Conservation (phyloP, 2,888 invertebrate species). For the Pachycephus smyrnensis region DNA sequence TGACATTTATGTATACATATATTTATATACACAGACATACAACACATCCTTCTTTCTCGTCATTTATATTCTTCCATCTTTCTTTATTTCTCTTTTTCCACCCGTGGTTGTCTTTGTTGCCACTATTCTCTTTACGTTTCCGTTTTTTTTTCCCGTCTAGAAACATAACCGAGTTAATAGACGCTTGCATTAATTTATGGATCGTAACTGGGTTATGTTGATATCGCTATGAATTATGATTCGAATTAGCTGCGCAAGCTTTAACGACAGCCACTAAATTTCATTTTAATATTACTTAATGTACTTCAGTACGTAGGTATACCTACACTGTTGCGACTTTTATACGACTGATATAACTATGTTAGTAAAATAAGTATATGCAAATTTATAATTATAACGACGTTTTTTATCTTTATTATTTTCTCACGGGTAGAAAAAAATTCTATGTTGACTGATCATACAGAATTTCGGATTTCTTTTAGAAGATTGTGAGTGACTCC, state of each 20-base stretch:
- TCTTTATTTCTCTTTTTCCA: neutral
- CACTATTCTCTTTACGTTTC: neutral
- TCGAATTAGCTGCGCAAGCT: conserved; percentile 40
- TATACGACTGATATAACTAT: neutral
- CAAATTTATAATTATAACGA: neutral
- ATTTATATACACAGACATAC: too few relatives aligned
- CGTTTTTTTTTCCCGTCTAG: neutral
- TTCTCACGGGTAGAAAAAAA: too few relatives aligned
- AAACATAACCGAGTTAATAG: conserved; percentile 39
- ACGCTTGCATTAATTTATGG: conserved; percentile 46
- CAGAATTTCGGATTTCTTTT: neutral
- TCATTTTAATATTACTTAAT: neutral
- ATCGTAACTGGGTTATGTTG: conserved; percentile 29
- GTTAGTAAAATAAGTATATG: neutral
- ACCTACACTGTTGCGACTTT: neutral
- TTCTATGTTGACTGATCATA: neutral
- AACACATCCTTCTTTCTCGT: too few relatives aligned
- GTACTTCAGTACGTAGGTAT: neutral
- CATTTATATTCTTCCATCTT: too few relatives aligned
- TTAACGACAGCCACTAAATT: conserved; percentile 4
- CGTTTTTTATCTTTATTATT: neutral
- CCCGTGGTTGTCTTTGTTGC: neutral
- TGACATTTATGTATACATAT: too few relatives aligned
- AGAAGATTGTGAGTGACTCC: neutral
- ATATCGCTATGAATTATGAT: conserved; percentile 54